Evolutionary conservation across 2,797 vertebrate genomes (phyloP), one percentile per base, ranked within the genome.

Genomic region (Myiotriccus ornatus): DNA sequence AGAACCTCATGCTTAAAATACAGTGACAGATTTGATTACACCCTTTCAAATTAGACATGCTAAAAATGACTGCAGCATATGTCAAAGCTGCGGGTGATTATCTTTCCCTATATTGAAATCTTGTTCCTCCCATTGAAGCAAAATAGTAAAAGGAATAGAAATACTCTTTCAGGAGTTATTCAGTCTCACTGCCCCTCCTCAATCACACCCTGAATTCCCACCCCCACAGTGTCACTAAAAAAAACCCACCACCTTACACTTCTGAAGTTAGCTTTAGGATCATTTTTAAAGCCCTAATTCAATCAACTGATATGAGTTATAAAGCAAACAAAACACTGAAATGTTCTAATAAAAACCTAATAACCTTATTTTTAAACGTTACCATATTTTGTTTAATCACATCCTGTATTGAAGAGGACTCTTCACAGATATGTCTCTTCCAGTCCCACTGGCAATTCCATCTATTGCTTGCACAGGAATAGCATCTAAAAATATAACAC

Each of bases 371-470:
- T 92, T 96, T 84, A 80, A 94, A 87, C 46, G 84, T 97, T 87
- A 99, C 99, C 98, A 98, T 98, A 93, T 98, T 98, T 80, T 98
- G 98, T 39, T 98, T 98, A 96, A 99, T 98, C 80, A 99, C 98
- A 94, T 97, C 84, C 2, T 97, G 28, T 41, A 94, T 94, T 12
- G 35, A 62, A 20, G 97, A 96, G 6, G 90, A 94, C 50, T 98
- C 97, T 19, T 98, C 98, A 89, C 98, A 97, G 57, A 94, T 87
- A 91, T 97, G 96, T 95, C 98, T 98, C 5, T 23, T 87, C 74
- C 98, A 98, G 86, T 98, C 98, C 99, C 99, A 99, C 95, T 99
- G 99, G 94, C 99, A 99, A 67, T 98, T 98, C 99, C 99, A 99
- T 56, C 93, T 95, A 96, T 98, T 99, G 95, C 98, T 98, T 90